A percentile compares a stretch with the other conserved stretches of the same genome.
phyloP scores from a whole-genome alignment of 2,888 invertebrate species.

The Drosophila prostipennis region DNA sequence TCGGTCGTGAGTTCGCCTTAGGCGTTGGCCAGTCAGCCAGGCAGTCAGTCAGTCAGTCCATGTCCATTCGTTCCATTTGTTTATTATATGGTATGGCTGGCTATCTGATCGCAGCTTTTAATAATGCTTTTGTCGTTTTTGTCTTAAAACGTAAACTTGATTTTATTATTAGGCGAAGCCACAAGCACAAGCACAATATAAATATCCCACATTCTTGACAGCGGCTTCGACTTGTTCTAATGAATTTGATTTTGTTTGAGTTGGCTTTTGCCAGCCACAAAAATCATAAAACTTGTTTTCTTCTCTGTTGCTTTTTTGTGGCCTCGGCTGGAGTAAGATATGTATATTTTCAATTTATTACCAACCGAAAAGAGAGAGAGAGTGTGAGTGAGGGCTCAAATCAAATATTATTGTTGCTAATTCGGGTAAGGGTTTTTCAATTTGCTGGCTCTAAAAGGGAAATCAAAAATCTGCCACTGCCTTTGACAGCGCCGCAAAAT shows the following conservation, averaged over 20 bases:
- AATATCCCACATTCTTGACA: slow-evolving; percentile 68
- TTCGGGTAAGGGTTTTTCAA: slow-evolving; percentile 49
- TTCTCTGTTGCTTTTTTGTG: slow-evolving; percentile 38
- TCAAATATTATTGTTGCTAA: slow-evolving; percentile 65
- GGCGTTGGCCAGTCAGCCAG: slow-evolving; percentile 71
- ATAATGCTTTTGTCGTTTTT: slow-evolving; percentile 68
- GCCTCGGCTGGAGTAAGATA: slow-evolving; percentile 36
- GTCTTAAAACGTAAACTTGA: slow-evolving; percentile 71
- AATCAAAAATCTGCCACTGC: slow-evolving; percentile 42
- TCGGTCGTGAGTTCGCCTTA: slow-evolving; percentile 67
- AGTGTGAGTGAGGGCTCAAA: neutral
- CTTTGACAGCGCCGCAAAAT: slow-evolving; percentile 29
- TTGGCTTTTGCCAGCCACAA: slow-evolving; percentile 40
- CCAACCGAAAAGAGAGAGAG: slow-evolving; percentile 1
- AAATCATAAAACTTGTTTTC: slow-evolving; percentile 69
- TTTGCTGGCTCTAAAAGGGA: slow-evolving; percentile 36
- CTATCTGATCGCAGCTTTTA: slow-evolving; percentile 76
- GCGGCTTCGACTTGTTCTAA: slow-evolving; percentile 74
- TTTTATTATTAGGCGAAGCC: slow-evolving; percentile 71
- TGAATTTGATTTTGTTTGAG: slow-evolving; percentile 73
- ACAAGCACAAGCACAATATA: slow-evolving; percentile 23
- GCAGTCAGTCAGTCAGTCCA: slow-evolving; percentile 51
- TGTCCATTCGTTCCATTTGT: slow-evolving; percentile 56
- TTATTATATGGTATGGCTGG: slow-evolving; percentile 35
- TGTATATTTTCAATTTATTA: slow-evolving; percentile 66